Conservation (phyloP, 2,888 invertebrate genomes). For the Drymonia ruficornis region DNA sequence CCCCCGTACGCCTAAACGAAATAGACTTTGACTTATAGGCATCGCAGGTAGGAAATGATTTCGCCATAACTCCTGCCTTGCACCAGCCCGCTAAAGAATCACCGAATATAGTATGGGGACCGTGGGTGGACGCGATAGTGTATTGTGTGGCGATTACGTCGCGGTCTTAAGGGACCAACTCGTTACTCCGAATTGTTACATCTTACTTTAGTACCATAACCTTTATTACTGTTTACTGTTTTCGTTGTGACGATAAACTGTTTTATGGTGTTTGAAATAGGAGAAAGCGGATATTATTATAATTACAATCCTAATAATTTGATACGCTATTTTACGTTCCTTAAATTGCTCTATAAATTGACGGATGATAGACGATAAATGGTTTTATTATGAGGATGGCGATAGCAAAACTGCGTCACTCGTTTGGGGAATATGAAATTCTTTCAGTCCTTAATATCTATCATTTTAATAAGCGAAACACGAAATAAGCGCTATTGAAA, state of each 20-base stretch:
- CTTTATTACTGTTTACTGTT: slow-evolving; percentile 44
- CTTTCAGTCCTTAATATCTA: too few species aligned
- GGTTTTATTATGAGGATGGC: too few species aligned
- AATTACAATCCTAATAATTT: neutral
- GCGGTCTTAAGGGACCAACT: slow-evolving; percentile 39
- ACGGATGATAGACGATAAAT: too few species aligned
- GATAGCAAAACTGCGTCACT: too few species aligned
- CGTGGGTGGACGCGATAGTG: slow-evolving; percentile 39
- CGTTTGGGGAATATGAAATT: too few species aligned
- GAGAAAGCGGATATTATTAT: neutral
- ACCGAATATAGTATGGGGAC: slow-evolving; percentile 42
- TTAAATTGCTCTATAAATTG: too few species aligned
- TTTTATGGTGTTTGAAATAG: slow-evolving; percentile 4
- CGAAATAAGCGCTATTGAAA: too few species aligned
- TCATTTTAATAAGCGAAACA: too few species aligned
- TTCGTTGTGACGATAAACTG: slow-evolving; percentile 25
- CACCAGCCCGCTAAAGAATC: slow-evolving; percentile 38
- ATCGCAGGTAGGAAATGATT: too few species aligned
- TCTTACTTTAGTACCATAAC: slow-evolving; percentile 43
- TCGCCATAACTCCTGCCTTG: slow-evolving; percentile 28
- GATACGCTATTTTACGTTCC: too few species aligned
- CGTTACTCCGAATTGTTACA: slow-evolving; percentile 48
- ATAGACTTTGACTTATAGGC: too few species aligned
- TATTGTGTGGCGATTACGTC: slow-evolving; percentile 45
- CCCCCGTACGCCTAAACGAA: too few species aligned